phyloP scores from a whole-genome alignment of 2,113 vertebrate genomes.

The Crotalus tigris region DNA sequence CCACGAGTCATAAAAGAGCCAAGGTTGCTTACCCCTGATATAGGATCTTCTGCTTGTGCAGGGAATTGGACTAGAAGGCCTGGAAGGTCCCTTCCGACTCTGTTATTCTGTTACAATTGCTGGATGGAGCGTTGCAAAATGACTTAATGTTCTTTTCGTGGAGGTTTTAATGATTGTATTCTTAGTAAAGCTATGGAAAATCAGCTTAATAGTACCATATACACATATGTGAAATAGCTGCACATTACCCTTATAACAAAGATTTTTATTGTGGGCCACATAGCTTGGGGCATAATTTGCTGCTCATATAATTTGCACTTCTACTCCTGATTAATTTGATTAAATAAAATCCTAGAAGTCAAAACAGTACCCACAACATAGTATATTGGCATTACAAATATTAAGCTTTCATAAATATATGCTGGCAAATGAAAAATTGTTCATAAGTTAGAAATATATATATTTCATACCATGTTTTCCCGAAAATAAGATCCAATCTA shows the following conservation, averaged over 20 bases:
- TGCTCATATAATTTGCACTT: conserved; percentile 24
- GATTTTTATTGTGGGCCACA: not conserved
- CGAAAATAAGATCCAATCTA: too few species aligned
- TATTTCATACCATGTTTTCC: not conserved
- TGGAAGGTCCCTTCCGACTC: too few species aligned
- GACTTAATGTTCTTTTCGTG: not conserved
- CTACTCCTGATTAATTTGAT: conserved; percentile 14
- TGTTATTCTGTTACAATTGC: not conserved
- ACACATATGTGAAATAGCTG: not conserved
- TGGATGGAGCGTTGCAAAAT: conserved; percentile 5
- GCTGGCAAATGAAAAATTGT: conserved; percentile 4
- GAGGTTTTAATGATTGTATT: not conserved
- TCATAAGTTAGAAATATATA: conserved; percentile 2
- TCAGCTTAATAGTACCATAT: not conserved
- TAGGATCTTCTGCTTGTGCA: too few species aligned
- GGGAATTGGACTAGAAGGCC: too few species aligned
- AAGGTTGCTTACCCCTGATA: too few species aligned
- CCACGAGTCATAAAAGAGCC: too few species aligned
- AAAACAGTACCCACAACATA: not conserved
- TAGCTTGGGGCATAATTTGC: conserved; percentile 26
- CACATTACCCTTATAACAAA: not conserved
- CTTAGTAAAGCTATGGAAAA: not conserved
- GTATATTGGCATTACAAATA: conserved; percentile 26
- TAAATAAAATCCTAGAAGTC: conserved; percentile 18
- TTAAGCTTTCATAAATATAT: conserved; percentile 7